Base-by-base conservation (phyloP, 2,113 vertebrate species). In the Apteryx mantelli region DNA sequence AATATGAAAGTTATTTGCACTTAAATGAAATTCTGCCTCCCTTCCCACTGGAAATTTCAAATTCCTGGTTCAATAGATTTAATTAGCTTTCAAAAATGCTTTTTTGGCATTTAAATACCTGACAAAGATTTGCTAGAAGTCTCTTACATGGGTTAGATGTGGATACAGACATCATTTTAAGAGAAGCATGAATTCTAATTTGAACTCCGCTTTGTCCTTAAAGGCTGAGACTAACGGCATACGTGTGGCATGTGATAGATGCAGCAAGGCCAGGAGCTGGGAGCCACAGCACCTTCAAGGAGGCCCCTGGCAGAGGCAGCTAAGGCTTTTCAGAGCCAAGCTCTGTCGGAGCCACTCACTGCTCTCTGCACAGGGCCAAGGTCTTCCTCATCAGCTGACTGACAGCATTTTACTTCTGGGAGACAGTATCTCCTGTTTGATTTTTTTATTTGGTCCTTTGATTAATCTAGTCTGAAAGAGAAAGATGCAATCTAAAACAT, bases 1-100 rank as follows among this genome's bases (percentile, higher is more conserved):
- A 95, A 82, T 75, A 89, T 48, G 84, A 10, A 86, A 36, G 53
- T 66, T 94, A 85, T 40, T 74, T 82, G 22, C 63, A 95, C 84
- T 77, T 69, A 66, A 88, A 86, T 46, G 17, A 15, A 48, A 28
- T 93, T 66, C 55, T 86, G 75, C 24, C 20, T 85, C 30, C 63
- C 24, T 74, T 92, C 76, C 53, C 46, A 75, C 1, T 61, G 19
- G n/a, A 96, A 68, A 21, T 74, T 92, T 52, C 75, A 53, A 80
- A 24, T 0, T 2, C 19, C 38, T 42, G 13, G 22, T 81, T 93
- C 63, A 69, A 50, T 2, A 77, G 25, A 63, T 82, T 75, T 84
- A 50, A 68, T 32, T 34, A 44, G 58, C 24, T 74, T 92, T 63
- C 36, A 80, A 34, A 42, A 36, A 36, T 36, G 36, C 36, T 36